Base-by-base conservation (phyloP, 2,888 invertebrate genomes). In the Monopis laevigella region DNA sequence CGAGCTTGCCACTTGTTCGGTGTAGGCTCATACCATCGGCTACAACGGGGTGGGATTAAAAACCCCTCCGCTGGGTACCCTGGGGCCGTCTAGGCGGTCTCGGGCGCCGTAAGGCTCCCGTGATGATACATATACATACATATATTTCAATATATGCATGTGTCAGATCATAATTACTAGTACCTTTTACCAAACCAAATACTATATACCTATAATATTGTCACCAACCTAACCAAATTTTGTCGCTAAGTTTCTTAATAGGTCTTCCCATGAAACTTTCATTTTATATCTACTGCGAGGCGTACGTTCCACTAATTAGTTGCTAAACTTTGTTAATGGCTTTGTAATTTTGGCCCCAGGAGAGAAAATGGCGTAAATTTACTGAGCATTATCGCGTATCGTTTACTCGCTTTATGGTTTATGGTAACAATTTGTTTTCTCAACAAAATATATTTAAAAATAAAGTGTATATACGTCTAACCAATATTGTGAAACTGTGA, bases 321-420 rank as follows among this genome's bases (percentile, higher is more conserved):
- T 56, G 41, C 41, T 48, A 50, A 59, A 62, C 55, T 59, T 58
- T 19, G 45, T 46, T 60, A 58, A 61, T 55, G 52, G 56, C 54
- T 53, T 32, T 43, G 50, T 40, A 40, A 54, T 59, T 56, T 54
- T 48, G 48, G 42, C 49, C 46, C 39, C 41, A 48, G 45, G 27
- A 34, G 43, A 46, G 41, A 35, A 43, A 40, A 49, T 48, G 34
- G 42, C 35, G 7, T 30, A 36, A 42, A 45, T 42, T 43, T 42
- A 39, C 16, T 26, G 27, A 42, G 21, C 19, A 36, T 34, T 34
- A 16, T 18, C 34, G 17, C 34, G 10, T 29, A 29, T 11, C 29
- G 24, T 24, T 24, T 6, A 7, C 24, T 24, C n/a, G 5, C 24
- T 21, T 21, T 21, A 21, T 7, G 24, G 5, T 7, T 7, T 7